Evolutionary conservation across 2,797 vertebrate genomes (phyloP).

Genomic region (Eupleurogrammus muticus): DNA sequence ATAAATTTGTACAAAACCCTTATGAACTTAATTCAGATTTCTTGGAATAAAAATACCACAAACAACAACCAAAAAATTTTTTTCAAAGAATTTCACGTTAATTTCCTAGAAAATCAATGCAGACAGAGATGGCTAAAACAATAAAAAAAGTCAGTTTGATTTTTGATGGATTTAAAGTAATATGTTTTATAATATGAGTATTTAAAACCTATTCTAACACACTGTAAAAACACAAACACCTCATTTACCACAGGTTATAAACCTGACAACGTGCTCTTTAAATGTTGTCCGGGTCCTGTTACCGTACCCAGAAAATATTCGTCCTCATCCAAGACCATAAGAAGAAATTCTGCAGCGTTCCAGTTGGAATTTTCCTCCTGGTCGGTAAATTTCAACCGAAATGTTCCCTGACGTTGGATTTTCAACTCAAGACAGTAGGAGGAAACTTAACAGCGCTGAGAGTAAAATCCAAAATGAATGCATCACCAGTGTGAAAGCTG

Average conservation of each 20-base stretch:
- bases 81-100: no score
- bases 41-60: background rate
- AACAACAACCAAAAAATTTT: background rate
- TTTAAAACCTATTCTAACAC: background rate
- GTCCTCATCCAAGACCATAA: slow-evolving; percentile 5
- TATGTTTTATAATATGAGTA: background rate
- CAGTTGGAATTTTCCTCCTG: no score
- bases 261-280: slow-evolving; percentile 4
- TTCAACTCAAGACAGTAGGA: no score
- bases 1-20: slow-evolving; percentile 10
- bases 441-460: no score
- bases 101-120: background rate
- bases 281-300: background rate
- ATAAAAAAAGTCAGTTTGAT: background rate
- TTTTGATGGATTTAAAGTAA: background rate
- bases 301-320: background rate
- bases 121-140: background rate
- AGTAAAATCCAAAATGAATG: no score
- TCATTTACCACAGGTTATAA: background rate
- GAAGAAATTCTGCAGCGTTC: slow-evolving; percentile 3
- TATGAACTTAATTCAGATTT: slow-evolving; percentile 1
- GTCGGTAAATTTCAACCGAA: no score
- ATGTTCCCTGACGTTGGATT: no score
- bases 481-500: no score
- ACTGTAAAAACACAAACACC: background rate